Evolutionary conservation across 1,140 invertebrate species (phyloP).

Genomic region (Drosophila saltans): DNA sequence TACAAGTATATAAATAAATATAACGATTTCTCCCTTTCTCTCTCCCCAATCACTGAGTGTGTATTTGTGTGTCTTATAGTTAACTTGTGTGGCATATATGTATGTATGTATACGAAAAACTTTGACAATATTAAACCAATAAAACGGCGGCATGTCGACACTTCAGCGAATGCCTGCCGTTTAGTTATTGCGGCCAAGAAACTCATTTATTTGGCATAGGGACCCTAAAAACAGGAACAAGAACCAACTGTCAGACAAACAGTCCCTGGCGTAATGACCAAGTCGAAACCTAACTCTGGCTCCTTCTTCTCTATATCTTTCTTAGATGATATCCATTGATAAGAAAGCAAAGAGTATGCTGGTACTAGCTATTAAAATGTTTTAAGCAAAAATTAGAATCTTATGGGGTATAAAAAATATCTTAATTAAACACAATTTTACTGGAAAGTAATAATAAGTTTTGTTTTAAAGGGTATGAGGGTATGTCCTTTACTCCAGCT

Average conservation of each 20-base stretch:
- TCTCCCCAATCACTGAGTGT: background rate
- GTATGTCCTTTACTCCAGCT: background rate
- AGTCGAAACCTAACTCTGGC: background rate
- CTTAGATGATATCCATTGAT: slow-evolving; percentile 4
- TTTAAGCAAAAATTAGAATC: too few species aligned
- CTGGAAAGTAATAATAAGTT: too few species aligned
- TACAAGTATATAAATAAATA: slow-evolving; percentile 46
- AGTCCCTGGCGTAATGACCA: slow-evolving; percentile 30
- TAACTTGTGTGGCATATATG: slow-evolving; percentile 40
- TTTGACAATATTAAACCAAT: slow-evolving; percentile 71
- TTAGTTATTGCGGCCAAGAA: slow-evolving; percentile 36
- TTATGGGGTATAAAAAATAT: too few species aligned
- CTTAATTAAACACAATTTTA: too few species aligned
- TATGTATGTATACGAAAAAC: slow-evolving; percentile 45
- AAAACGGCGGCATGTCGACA: slow-evolving; percentile 41
- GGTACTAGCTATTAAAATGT: background rate
- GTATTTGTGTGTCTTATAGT: slow-evolving; percentile 25
- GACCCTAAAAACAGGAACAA: slow-evolving; percentile 2
- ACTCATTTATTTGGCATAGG: slow-evolving; percentile 49
- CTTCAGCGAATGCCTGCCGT: slow-evolving; percentile 25
- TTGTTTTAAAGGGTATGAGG: background rate
- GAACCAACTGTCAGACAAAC: slow-evolving; percentile 21
- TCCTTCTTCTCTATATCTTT: background rate
- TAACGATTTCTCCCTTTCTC: background rate
- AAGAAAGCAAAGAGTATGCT: background rate